These are phyloP conservation scores for Garra rufa DNA, from an alignment of 2,113 vertebrate species.

Conservation along the genomic window DNA sequence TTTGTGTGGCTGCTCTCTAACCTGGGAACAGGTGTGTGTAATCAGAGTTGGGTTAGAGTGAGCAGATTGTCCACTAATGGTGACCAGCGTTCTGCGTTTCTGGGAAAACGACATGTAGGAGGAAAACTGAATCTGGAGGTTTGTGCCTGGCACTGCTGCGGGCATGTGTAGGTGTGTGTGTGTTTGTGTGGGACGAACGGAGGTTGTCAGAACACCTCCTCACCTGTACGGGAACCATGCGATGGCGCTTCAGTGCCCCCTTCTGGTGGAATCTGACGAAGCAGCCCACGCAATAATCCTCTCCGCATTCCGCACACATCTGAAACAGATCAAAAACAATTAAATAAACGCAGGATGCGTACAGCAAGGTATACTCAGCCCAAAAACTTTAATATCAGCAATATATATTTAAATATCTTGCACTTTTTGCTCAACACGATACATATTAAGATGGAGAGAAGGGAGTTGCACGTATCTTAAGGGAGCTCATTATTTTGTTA, in stretches of 20 bases:
- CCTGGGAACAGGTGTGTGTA: constrained; percentile 43
- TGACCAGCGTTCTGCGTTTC: constrained; percentile 2
- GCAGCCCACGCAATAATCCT: constrained; percentile 83
- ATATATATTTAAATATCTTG: constrained; percentile 30
- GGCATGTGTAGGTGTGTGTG: constrained; percentile 9
- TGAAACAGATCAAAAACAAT: constrained; percentile 61
- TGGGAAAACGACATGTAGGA: neutral
- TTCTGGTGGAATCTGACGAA: constrained; percentile 87
- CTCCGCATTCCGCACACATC: constrained; percentile 84
- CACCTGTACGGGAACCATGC: constrained; percentile 82
- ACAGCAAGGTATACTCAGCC: constrained; percentile 31
- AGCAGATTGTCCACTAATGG: constrained; percentile 42
- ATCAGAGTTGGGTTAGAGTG: constrained; percentile 44
- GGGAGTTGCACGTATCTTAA: constrained; percentile 61
- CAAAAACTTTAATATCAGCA: constrained; percentile 40
- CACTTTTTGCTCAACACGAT: constrained; percentile 53
- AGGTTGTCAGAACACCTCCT: constrained; percentile 25
- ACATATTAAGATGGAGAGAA: constrained; percentile 59
- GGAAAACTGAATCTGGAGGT: neutral
- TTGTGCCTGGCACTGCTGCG: neutral
- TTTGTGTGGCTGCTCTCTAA: constrained; percentile 31
- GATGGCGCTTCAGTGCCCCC: constrained; percentile 88
- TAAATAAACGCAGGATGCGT: constrained; percentile 34
- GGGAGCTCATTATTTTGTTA: constrained; percentile 74
- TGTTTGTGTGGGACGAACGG: constrained; percentile 12